Evolutionary conservation across 2,113 vertebrate species (phyloP).

Genomic region (Ailurus styani): DNA sequence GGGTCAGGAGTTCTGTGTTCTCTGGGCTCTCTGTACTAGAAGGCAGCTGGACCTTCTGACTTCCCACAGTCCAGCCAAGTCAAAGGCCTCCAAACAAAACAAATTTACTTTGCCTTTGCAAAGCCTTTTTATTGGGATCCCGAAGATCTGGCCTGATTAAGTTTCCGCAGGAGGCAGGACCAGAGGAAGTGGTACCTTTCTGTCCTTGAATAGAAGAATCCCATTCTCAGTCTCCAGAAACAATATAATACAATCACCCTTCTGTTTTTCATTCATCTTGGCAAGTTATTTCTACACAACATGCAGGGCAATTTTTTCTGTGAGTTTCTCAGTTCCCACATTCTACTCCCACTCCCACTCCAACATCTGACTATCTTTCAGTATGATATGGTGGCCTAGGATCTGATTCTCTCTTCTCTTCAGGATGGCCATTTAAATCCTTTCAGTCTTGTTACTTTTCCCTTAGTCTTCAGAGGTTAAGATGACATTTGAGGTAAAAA

Average conservation of each 20-base stretch:
- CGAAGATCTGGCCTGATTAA: neutral
- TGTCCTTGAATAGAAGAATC: neutral
- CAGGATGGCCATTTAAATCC: neutral
- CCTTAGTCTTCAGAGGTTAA: neutral
- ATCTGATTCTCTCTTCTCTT: neutral
- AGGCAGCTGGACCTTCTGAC: neutral
- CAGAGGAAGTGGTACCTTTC: too few species aligned
- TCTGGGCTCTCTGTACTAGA: neutral
- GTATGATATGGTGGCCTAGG: neutral
- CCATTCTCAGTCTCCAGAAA: neutral
- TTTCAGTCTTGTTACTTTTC: neutral
- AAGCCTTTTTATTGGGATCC: neutral
- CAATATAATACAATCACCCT: neutral
- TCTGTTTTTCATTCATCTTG: neutral
- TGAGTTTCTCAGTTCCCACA: neutral
- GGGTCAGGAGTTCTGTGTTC: neutral
- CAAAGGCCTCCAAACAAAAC: neutral
- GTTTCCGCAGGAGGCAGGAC: neutral
- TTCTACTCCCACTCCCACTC: neutral
- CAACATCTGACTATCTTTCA: neutral
- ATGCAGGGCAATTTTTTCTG: neutral
- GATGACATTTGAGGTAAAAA: neutral
- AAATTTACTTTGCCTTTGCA: too few species aligned
- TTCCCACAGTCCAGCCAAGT: neutral
- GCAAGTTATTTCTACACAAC: neutral